Evolutionary conservation across 53 echinoderm and acorn worm genomes (phyloP).

Genomic region (Arbacia lixula): DNA sequence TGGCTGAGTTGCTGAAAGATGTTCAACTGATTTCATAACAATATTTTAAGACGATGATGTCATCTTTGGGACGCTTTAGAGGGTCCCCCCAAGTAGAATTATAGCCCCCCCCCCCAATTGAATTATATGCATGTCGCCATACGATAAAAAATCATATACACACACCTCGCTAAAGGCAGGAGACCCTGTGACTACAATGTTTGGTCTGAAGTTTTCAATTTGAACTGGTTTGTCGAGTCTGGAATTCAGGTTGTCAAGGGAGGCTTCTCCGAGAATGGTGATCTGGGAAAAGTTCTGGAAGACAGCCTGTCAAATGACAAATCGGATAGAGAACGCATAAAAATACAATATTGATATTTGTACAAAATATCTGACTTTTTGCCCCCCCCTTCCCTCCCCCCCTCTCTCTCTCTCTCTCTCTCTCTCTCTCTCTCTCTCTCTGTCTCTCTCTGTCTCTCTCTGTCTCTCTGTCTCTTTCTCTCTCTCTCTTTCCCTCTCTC

Average conservation of each 20-base stretch:
- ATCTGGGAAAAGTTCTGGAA: constrained; percentile 54
- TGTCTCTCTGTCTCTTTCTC: too few species aligned
- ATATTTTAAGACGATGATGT: too few species aligned
- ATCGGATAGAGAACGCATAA: neutral
- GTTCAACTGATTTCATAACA: too few species aligned
- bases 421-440: too few species aligned
- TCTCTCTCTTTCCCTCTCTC: too few species aligned
- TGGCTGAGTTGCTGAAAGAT: too few species aligned
- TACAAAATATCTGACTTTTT: neutral
- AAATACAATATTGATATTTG: neutral
- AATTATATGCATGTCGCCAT: too few species aligned
- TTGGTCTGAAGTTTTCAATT: constrained; percentile 65
- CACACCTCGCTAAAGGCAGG: constrained; percentile 71
- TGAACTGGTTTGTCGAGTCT: constrained; percentile 60
- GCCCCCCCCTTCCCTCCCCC: neutral
- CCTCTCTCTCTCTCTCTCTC: neutral
- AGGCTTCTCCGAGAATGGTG: constrained; percentile 42
- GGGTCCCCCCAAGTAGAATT: too few species aligned
- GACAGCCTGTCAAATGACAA: constrained; percentile 28
- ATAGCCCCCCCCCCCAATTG: too few species aligned
- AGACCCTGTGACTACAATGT: constrained; percentile 62
- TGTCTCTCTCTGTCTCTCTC: too few species aligned
- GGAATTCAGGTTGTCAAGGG: constrained; percentile 62
- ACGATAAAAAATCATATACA: too few species aligned
- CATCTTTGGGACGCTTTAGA: too few species aligned